Evolutionary conservation across 2,888 invertebrate species (phyloP), one percentile per base, ranked within the genome.

Genomic region (Frankliniella fusca): DNA sequence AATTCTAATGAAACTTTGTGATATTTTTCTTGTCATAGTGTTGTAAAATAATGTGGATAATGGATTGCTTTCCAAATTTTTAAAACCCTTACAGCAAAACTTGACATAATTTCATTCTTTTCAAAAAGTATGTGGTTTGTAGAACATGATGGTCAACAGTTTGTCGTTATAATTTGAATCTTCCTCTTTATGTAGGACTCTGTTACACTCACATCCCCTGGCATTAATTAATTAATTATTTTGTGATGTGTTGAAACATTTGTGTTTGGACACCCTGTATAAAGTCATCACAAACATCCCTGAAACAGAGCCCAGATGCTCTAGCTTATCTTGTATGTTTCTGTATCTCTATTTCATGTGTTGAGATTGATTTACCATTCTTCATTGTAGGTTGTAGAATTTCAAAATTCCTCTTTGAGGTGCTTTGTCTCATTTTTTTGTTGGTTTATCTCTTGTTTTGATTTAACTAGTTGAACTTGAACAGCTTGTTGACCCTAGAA

Each of bases 121-220:
- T 27, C 70, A 76, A 76, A 76, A 76, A 76, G 70, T 76, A 76
- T 76, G 70, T 76, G 23, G 12, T 76, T 23, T 76, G 70, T 76
- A 76, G 8, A 5, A 10, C 70, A 27, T 76, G 23, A 76, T 12
- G 27, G 3, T 54, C 27, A 76, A 76, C 70, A 76, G 15, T 15
- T 20, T 54, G 12, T 15, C 54, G 10, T 54, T 15, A 54, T 54
- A 15, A 54, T 15, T 9, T 54, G 5, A 54, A 54, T 7, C 7
- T 54, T 20, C 5, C 12, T 54, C 15, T 5, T 5, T 5, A 20
- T 54, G 15, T 54, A 54, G 20, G 15, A 7, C 54, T 15, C 18
- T 54, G 54, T 20, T 54, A 5, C 7, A 20, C 18, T 54, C 18
- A 5, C 18, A 54, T 5, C 54, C 54, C 15, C 15, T 11, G 12